phyloP scores from a whole-genome alignment of 2,888 invertebrate genomes.

The Nycteola revayana region DNA sequence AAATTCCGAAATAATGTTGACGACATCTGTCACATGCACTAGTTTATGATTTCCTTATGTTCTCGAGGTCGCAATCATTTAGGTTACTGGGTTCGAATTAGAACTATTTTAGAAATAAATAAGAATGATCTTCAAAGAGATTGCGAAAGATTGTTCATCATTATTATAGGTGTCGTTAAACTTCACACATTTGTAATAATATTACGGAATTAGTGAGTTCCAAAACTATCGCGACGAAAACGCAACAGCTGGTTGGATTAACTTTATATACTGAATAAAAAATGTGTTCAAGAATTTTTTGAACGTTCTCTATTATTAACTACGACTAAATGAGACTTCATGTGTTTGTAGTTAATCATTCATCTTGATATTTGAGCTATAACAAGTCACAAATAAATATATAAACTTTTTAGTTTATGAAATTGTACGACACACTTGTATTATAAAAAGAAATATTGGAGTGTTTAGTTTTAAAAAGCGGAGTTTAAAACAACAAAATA shows the following conservation, averaged over 20 bases:
- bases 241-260: slow-evolving; percentile 63
- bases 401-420: no score
- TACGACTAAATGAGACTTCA: slow-evolving; percentile 35
- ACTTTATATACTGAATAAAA: slow-evolving; percentile 56
- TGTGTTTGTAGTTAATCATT: slow-evolving; percentile 29
- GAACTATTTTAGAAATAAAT: slow-evolving; percentile 2
- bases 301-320: slow-evolving; percentile 48
- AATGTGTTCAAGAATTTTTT: slow-evolving; percentile 37
- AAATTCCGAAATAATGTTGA: slow-evolving; percentile 24
- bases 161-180: slow-evolving; percentile 6
- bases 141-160: slow-evolving; percentile 10
- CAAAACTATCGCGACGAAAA: slow-evolving; percentile 29
- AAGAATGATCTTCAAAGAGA: slow-evolving; percentile 4
- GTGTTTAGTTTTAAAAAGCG: no score
- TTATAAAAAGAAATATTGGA: no score
- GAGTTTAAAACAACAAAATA: no score
- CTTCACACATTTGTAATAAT: slow-evolving; percentile 11
- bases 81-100: slow-evolving; percentile 7
- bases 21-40: slow-evolving; percentile 6
- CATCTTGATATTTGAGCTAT: slow-evolving; percentile 4
- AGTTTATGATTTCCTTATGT: slow-evolving; percentile 13
- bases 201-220: slow-evolving; percentile 24
- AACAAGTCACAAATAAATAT: no score
- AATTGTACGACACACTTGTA: no score
- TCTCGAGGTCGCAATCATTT: slow-evolving; percentile 9